phyloP scores from a whole-genome alignment of 2,888 invertebrate species.

The Chloroclystis v-ata region DNA sequence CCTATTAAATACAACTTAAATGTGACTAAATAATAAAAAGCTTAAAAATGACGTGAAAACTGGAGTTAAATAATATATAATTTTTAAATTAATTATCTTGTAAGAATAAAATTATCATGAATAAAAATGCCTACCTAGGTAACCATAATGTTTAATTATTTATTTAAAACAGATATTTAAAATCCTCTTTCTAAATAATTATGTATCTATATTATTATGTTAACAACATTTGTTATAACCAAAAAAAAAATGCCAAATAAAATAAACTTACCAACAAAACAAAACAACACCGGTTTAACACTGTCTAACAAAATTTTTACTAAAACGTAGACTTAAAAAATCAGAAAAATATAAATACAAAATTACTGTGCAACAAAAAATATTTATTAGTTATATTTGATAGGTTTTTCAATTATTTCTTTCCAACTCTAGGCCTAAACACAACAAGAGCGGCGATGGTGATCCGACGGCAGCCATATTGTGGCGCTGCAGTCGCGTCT shows the following conservation, averaged over 20 bases:
- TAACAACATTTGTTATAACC: no score
- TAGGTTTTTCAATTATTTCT: slow-evolving; percentile 41
- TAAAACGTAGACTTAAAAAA: slow-evolving; percentile 10
- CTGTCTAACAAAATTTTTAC: slow-evolving; percentile 22
- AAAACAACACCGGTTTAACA: slow-evolving; percentile 41
- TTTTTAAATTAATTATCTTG: no score
- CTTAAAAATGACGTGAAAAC: no score
- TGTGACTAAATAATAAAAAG: no score
- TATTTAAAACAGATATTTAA: no score
- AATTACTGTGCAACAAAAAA: slow-evolving; percentile 7
- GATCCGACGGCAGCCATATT: slow-evolving; percentile 73
- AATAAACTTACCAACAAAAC: slow-evolving; percentile 36
- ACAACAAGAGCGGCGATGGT: slow-evolving; percentile 65
- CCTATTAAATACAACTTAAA: no score
- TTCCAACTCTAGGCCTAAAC: slow-evolving; percentile 71
- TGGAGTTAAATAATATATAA: no score
- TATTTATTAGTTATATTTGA: slow-evolving; percentile 24
- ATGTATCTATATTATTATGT: no score
- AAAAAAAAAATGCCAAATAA: slow-evolving; percentile 22
- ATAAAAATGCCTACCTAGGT: no score
- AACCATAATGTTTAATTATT: no score
- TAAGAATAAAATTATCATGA: no score
- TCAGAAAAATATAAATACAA: not conserved
- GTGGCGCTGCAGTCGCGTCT: slow-evolving; percentile 72
- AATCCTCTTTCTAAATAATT: no score